Evolutionary conservation across 2,888 invertebrate genomes (phyloP), one percentile per base, ranked within the genome.

Genomic region (Drosophila stalkeri): DNA sequence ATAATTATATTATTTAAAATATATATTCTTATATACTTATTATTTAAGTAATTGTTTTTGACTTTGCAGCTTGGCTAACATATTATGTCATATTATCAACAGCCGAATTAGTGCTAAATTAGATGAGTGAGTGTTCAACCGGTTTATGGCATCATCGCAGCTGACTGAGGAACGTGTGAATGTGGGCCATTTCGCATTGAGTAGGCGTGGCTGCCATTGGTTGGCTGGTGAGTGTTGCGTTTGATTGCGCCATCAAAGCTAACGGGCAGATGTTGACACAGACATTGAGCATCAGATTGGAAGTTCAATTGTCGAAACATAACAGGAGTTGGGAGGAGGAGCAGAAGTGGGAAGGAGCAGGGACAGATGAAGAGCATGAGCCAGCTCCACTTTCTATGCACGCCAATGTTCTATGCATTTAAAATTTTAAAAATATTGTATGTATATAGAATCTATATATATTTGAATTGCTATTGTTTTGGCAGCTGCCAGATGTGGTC

Each of bases 401-500:
- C 35, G 14, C 8, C 52, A 0, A 35, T 35, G 33, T 18, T 14
- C 52, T 16, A 37, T 64, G 31, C 33, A 75, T 64, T 49, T 43
- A 46, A 79, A 70, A 71, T 62, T 33, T 23, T 62, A 37, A 66
- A 63, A 39, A 59, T 68, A 27, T 3, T 39, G 64, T 46, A 46
- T 23, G 46, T 54, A 52, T 49, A 66, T 61, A 64, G 35, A 46
- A 16, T 33, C 31, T 63, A 39, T 41, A 49, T 61, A 51, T 37
- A 46, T 23, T 23, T 47, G 14, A 31, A 43, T 44, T 23, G 57
- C 52, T 63, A 35, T 57, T 54, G 55, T 62, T 65, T 64, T 63
- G 41, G 56, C 23, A 52, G 56, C 41, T 55, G 51, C 69, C 86
- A 82, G 86, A 82, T 88, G 86, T 63, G 76, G 52, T 46, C 70